phyloP scores from a whole-genome alignment of 2,888 invertebrate genomes.

The Napeogenes inachia region DNA sequence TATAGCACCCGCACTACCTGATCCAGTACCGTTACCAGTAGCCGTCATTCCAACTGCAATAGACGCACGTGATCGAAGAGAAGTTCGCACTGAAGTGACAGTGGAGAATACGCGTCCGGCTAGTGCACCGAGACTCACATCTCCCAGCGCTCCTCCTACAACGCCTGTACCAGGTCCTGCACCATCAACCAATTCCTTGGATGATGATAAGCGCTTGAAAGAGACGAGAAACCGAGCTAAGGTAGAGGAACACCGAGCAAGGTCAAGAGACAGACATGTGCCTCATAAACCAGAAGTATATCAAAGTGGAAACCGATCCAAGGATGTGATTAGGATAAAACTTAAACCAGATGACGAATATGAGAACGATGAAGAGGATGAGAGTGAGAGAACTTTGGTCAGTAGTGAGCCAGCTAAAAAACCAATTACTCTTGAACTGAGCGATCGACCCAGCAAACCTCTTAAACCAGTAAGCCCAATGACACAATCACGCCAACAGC shows the following conservation, averaged over 20 bases:
- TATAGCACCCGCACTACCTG: conserved; percentile 15
- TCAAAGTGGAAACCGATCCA: conserved; percentile 51
- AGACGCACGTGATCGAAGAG: conserved; percentile 55
- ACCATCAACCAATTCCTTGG: conserved; percentile 29
- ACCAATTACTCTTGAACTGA: conserved; percentile 79
- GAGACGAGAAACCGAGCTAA: conserved; percentile 53
- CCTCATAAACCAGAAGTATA: conserved; percentile 50
- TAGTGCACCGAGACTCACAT: conserved; percentile 32
- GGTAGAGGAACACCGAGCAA: conserved; percentile 51
- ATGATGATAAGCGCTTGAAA: conserved; percentile 53
- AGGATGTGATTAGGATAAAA: conserved; percentile 79
- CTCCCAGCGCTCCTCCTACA: conserved; percentile 27
- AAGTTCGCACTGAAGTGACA: conserved; percentile 60
- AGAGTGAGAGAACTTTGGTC: conserved; percentile 42
- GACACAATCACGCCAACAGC: conserved; percentile 35
- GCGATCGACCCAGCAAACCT: conserved; percentile 50
- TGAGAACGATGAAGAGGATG: conserved; percentile 62
- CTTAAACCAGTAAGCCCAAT: conserved; percentile 54
- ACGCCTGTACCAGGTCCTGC: conserved; percentile 24
- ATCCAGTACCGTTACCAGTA: conserved; percentile 13
- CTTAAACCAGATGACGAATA: conserved; percentile 86
- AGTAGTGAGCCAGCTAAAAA: conserved; percentile 65
- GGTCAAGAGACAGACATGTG: conserved; percentile 56
- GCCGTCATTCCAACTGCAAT: conserved; percentile 31
- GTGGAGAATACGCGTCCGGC: conserved; percentile 44